These are phyloP conservation scores for Thryonomys swinderianus DNA, from an alignment of 2,113 vertebrate genomes.

Conservation along the genomic window DNA sequence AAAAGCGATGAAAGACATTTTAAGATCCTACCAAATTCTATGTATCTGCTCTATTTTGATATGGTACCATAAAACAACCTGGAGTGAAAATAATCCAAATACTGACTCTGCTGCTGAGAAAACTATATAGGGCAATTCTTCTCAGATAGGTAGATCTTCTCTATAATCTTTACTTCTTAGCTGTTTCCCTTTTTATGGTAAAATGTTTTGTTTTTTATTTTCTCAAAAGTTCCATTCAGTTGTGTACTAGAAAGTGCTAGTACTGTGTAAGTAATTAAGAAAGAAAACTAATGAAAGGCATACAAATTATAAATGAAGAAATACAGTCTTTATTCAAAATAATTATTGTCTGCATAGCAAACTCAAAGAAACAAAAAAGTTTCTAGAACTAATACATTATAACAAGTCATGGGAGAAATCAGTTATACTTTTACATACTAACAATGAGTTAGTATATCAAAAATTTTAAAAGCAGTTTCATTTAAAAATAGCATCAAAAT, in stretches of 20 bases:
- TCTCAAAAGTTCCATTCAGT: not conserved
- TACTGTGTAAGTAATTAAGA: not conserved
- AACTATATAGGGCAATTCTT: not conserved
- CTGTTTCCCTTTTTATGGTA: not conserved
- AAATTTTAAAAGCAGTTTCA: not conserved
- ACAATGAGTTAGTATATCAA: not conserved
- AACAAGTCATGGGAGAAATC: not conserved
- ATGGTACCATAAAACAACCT: not conserved
- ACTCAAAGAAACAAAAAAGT: not conserved
- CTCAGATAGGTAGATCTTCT: not conserved
- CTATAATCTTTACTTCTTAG: not conserved
- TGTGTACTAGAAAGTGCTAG: not conserved
- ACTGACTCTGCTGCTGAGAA: not conserved
- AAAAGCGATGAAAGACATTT: too few species aligned
- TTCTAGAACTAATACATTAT: not conserved
- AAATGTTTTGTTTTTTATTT: not conserved
- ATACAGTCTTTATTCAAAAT: not conserved
- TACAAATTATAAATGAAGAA: not conserved
- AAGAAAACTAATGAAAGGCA: not conserved
- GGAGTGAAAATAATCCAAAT: slow-evolving; percentile 27
- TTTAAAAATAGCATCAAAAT: not conserved
- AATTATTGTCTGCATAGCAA: not conserved
- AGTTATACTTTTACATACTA: not conserved
- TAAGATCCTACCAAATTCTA: not conserved
- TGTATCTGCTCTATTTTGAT: not conserved